Percentiles rank a stretch among this genome's conserved stretches.
Evolutionary conservation across 2,888 invertebrate genomes (phyloP).

Genomic region (Ellobium chinense): DNA sequence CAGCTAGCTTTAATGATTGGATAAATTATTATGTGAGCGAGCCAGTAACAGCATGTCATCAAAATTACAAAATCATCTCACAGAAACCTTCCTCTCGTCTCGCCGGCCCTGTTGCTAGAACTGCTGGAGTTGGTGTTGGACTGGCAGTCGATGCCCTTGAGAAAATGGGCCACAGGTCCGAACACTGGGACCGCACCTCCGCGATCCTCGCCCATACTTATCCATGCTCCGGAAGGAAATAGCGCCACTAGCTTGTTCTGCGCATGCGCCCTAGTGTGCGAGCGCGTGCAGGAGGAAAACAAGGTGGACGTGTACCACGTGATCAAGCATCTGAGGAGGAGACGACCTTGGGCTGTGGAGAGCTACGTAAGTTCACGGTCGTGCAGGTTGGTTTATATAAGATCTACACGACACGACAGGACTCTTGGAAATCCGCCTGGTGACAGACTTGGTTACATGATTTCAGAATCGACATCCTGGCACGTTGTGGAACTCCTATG

Average conservation of each 20-base stretch:
- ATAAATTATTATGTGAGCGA: too few species aligned
- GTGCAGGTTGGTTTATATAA: too few species aligned
- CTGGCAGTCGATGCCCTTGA: constrained; percentile 58
- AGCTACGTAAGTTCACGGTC: constrained; percentile 36
- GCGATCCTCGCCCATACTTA: neutral
- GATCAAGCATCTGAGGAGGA: constrained; percentile 72
- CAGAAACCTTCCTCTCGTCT: too few species aligned
- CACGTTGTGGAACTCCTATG: too few species aligned
- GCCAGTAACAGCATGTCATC: too few species aligned
- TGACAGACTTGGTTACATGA: too few species aligned
- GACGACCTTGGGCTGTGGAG: constrained; percentile 68
- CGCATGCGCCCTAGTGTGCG: constrained; percentile 68
- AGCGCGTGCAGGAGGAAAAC: constrained; percentile 67
- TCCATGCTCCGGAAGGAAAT: neutral
- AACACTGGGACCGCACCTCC: neutral
- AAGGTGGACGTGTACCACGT: constrained; percentile 76
- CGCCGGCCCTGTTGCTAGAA: constrained; percentile 61
- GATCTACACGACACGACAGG: too few species aligned
- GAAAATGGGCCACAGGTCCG: neutral
- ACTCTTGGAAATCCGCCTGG: too few species aligned
- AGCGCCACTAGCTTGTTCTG: constrained; percentile 68
- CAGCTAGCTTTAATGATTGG: too few species aligned
- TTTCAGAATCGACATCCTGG: too few species aligned
- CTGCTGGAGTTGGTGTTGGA: constrained; percentile 67
- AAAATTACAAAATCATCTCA: too few species aligned